Percentiles rank a stretch among this genome's conserved stretches.
Conservation (phyloP, 2,888 invertebrate species). For the Andrena trimmerana region DNA sequence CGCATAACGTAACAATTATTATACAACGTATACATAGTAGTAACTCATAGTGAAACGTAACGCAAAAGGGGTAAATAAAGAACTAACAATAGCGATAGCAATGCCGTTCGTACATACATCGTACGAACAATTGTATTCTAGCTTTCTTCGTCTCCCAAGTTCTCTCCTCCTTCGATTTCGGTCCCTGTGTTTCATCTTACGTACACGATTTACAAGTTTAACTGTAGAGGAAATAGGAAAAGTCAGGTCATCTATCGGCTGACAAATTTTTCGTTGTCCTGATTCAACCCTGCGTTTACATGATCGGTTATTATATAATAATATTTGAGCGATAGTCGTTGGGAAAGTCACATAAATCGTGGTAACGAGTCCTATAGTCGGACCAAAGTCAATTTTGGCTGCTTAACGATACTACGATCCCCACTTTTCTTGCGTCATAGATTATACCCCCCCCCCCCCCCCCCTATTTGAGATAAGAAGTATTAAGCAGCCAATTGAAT, state of each 20-base stretch:
- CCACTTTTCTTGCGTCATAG: too few relatives aligned
- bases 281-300: background rate
- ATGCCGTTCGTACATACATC: constrained; percentile 19
- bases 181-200: constrained; percentile 36
- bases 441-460: too few relatives aligned
- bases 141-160: background rate
- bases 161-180: constrained; percentile 36
- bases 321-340: background rate
- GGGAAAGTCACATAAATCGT: constrained; percentile 10
- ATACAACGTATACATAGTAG: constrained; percentile 68
- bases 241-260: background rate
- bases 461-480: too few relatives aligned
- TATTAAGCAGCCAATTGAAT: background rate
- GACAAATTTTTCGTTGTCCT: constrained; percentile 37
- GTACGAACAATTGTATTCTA: constrained; percentile 35
- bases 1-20: constrained; percentile 73
- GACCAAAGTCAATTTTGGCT: background rate
- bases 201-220: constrained; percentile 14
- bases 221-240: constrained; percentile 22
- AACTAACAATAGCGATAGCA: constrained; percentile 59
- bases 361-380: background rate
- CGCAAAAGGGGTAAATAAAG: constrained; percentile 61
- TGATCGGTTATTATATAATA: background rate
- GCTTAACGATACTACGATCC: background rate
- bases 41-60: constrained; percentile 70